Conservation (phyloP, 1,140 invertebrate species). For the Melitaea cinxia region DNA sequence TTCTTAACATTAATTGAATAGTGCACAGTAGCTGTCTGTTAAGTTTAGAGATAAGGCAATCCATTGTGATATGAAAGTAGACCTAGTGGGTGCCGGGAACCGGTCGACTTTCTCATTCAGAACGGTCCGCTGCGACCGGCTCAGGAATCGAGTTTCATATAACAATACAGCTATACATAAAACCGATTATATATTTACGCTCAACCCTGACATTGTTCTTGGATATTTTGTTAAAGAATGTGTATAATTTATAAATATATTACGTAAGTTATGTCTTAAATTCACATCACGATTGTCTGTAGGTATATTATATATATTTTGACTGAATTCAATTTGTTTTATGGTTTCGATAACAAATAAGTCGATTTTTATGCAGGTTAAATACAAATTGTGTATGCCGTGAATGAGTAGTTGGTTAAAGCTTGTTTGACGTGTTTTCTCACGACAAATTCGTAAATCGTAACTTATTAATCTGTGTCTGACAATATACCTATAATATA, state of each 20-base stretch:
- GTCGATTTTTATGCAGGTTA: no score
- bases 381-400: no score
- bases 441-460: no score
- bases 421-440: no score
- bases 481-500: no score
- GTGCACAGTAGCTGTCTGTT: constrained; percentile 53
- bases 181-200: constrained; percentile 20
- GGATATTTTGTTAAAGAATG: constrained; percentile 5
- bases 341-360: neutral
- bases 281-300: neutral
- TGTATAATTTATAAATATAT: neutral
- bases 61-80: constrained; percentile 80
- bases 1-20: constrained; percentile 36
- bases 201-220: constrained; percentile 32
- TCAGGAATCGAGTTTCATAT: constrained; percentile 33
- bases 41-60: constrained; percentile 57
- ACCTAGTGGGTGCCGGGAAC: constrained; percentile 63
- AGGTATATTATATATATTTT: neutral
- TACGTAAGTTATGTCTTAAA: neutral
- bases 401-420: no score
- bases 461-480: no score
- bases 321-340: neutral
- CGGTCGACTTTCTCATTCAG: constrained; percentile 78
- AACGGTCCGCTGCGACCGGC: constrained; percentile 53
- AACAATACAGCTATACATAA: constrained; percentile 10